Conservation (phyloP, 2,797 vertebrate genomes). For the Enteromius trimaculatus region DNA sequence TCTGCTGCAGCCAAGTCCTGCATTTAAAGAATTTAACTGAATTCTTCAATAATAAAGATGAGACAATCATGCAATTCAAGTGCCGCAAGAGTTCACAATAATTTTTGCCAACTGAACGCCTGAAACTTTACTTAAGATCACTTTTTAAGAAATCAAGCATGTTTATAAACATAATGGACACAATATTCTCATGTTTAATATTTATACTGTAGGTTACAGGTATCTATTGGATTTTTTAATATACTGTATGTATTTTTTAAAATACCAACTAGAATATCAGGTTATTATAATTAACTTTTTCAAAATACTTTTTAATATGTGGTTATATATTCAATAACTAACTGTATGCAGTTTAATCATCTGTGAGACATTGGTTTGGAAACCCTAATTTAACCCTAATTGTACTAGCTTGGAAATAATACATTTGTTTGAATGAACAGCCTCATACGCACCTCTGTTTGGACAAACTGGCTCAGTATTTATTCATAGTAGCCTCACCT, state of each 20-base stretch:
- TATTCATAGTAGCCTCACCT: conserved; percentile 75
- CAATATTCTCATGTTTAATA: not conserved
- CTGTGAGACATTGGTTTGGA: not conserved
- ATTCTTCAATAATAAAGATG: not conserved
- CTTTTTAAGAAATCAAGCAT: not conserved
- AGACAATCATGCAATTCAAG: not conserved
- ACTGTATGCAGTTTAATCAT: not conserved
- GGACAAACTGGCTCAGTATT: not conserved
- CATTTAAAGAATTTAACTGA: not conserved
- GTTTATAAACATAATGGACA: not conserved
- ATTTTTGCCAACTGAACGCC: not conserved
- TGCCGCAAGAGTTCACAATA: not conserved
- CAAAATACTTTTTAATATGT: not conserved
- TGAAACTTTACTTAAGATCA: not conserved
- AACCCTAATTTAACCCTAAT: not conserved
- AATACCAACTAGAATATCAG: not conserved
- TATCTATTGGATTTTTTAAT: not conserved
- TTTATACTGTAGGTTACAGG: not conserved
- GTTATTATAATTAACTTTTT: not conserved
- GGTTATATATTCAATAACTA: not conserved
- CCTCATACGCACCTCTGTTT: not conserved
- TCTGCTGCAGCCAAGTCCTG: conserved; percentile 90
- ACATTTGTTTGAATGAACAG: not conserved
- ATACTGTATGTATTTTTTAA: not conserved
- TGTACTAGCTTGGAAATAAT: not conserved